Conservation (phyloP, 1,140 invertebrate species). For the Macrostomum lignano region DNA sequence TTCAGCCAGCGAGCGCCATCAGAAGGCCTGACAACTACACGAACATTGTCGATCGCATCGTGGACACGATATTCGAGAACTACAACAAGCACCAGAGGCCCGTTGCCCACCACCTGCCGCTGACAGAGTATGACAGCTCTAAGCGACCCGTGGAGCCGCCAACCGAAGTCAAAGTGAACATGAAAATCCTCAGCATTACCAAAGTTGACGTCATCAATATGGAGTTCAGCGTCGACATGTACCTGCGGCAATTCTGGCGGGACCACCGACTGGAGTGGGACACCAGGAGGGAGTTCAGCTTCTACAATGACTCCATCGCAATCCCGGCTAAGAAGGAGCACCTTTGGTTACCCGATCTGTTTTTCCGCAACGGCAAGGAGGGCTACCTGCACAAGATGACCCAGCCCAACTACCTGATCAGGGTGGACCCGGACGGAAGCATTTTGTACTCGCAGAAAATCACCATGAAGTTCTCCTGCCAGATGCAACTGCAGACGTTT, state of each 20-base stretch:
- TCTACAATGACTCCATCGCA: conserved; percentile 3
- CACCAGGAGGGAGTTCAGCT: neutral
- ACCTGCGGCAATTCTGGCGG: conserved; percentile 1
- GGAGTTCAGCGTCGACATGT: neutral
- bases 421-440: conserved; percentile 34
- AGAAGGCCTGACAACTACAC: no score
- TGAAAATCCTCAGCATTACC: neutral
- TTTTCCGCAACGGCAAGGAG: neutral
- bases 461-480: conserved; percentile 34
- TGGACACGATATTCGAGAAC: conserved; percentile 1
- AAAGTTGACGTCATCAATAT: neutral
- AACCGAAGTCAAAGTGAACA: neutral
- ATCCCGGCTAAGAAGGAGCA: neutral
- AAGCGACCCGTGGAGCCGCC: neutral
- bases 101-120: no score
- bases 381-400: conserved; percentile 15
- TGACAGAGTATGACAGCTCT: no score
- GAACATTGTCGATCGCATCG: no score
- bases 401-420: conserved; percentile 37
- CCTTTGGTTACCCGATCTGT: neutral
- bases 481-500: conserved; percentile 81
- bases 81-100: conserved; percentile 5
- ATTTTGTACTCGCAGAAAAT: conserved; percentile 30
- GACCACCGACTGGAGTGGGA: conserved; percentile 11
- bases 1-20: no score